Percentiles rank a stretch among this genome's conserved stretches.
Conservation (phyloP, 2,113 vertebrate genomes). For the rabbit (Oryctolagus cuniculus) region DNA sequence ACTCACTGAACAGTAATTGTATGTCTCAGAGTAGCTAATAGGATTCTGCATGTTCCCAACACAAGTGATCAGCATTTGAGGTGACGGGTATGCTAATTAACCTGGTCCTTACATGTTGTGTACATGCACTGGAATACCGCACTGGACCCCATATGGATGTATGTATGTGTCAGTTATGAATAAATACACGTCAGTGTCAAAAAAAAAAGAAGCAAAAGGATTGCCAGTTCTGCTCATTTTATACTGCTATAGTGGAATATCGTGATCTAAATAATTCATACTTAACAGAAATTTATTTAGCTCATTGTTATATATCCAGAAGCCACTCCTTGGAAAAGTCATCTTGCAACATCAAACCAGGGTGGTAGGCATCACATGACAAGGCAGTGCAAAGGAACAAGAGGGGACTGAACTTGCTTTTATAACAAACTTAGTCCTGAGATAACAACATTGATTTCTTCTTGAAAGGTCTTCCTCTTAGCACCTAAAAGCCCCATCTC, state of each 20-base stretch:
- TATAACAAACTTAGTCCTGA: background rate
- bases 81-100: no score
- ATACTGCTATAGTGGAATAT: background rate
- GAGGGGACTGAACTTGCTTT: background rate
- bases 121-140: no score
- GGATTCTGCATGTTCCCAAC: no score
- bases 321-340: background rate
- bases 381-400: background rate
- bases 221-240: background rate
- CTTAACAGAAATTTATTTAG: background rate
- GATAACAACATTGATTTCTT: background rate
- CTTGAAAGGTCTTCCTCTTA: background rate
- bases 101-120: no score
- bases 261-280: background rate
- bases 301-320: background rate
- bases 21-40: no score
- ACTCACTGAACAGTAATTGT: no score
- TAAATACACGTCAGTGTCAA: background rate
- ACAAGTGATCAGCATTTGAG: no score
- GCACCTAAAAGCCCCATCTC: no score
- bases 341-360: background rate
- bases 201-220: background rate
- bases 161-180: no score
- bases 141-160: no score
- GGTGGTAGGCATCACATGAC: background rate